Conservation (phyloP, 2,113 vertebrate species). For the Recurvirostra avosetta region DNA sequence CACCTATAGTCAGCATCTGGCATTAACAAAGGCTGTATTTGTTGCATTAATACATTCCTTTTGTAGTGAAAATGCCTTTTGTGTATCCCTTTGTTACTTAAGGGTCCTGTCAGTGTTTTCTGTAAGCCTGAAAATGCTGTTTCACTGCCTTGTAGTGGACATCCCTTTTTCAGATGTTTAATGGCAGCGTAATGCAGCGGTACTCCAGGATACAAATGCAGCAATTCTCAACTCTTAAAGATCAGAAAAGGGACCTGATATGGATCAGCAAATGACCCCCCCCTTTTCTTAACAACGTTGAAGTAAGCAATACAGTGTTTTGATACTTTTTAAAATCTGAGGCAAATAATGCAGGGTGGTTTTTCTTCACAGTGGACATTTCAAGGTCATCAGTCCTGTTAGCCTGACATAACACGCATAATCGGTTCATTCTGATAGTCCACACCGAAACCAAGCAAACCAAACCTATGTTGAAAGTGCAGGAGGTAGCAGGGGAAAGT, state of each 20-base stretch:
- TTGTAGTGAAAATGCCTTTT: neutral
- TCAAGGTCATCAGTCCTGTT: slow-evolving; percentile 9
- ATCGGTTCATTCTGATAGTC: neutral
- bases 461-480: neutral
- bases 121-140: neutral
- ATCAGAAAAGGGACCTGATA: neutral
- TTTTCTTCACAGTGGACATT: neutral
- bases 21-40: neutral
- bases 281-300: neutral
- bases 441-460: neutral
- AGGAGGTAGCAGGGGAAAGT: neutral
- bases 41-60: neutral
- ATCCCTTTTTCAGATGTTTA: neutral
- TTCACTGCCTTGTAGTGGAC: neutral
- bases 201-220: neutral
- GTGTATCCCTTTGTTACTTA: neutral
- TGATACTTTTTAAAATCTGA: neutral
- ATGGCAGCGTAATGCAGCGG: neutral
- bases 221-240: neutral
- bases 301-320: neutral
- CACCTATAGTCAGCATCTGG: neutral
- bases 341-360: neutral
- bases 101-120: neutral
- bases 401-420: neutral
- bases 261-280: neutral